phyloP scores from a whole-genome alignment of 2,797 vertebrate genomes.

The Eidolon dupreanum region DNA sequence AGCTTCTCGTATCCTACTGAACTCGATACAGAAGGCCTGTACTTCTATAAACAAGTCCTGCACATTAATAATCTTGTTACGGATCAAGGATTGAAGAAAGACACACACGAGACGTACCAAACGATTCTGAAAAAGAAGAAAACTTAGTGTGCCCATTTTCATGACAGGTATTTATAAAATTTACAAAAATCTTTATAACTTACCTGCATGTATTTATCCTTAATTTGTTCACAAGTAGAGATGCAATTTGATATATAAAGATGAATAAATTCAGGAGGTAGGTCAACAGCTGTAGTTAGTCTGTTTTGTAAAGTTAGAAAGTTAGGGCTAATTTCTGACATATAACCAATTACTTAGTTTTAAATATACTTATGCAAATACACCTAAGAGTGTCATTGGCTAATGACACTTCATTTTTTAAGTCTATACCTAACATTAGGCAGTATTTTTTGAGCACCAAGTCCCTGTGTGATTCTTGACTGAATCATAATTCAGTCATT shows the following conservation, averaged over 20 bases:
- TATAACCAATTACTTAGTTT: neutral
- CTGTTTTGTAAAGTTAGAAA: constrained; percentile 83
- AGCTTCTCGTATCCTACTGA: constrained; percentile 98
- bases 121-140: constrained; percentile 91
- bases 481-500: neutral
- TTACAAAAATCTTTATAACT: constrained; percentile 33
- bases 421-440: neutral
- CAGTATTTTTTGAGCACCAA: neutral
- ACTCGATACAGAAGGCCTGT: constrained; percentile 99
- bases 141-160: neutral
- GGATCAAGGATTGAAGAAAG: constrained; percentile 98
- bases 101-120: constrained; percentile 98
- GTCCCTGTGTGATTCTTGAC: neutral
- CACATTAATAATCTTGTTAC: constrained; percentile 99
- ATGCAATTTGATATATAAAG: constrained; percentile 99
- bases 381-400: neutral
- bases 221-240: constrained; percentile 99
- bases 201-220: constrained; percentile 99
- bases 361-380: neutral
- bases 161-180: neutral
- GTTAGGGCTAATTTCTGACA: neutral
- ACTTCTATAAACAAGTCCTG: constrained; percentile 99
- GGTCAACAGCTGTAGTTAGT: constrained; percentile 97
- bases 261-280: constrained; percentile 99
- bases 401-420: neutral